phyloP scores from a whole-genome alignment of 2,888 invertebrate species.

The Apodemia hepburni region DNA sequence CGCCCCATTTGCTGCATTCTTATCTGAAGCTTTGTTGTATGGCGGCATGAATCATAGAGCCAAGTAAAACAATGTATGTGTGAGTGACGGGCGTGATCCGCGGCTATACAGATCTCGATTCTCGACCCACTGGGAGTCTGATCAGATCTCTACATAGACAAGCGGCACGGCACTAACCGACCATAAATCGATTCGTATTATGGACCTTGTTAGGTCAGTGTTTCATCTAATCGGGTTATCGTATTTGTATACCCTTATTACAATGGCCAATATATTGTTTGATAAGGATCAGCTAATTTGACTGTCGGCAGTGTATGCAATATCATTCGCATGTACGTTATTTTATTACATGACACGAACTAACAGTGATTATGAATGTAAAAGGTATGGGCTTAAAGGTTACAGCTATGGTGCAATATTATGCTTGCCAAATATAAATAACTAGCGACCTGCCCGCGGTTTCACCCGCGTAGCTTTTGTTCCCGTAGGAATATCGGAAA shows the following conservation, averaged over 20 bases:
- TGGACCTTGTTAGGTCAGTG: constrained; percentile 55
- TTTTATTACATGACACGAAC: constrained; percentile 27
- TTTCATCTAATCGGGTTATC: constrained; percentile 61
- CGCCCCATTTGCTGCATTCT: constrained; percentile 71
- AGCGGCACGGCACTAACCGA: constrained; percentile 43
- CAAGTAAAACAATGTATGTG: constrained; percentile 61
- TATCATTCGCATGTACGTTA: constrained; percentile 17
- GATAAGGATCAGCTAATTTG: constrained; percentile 22
- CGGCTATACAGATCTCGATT: constrained; percentile 67
- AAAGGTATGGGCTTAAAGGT: constrained; percentile 1
- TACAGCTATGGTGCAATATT: neutral
- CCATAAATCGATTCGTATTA: constrained; percentile 70
- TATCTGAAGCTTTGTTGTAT: constrained; percentile 63
- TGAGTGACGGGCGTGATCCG: constrained; percentile 66
- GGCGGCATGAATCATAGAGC: constrained; percentile 64
- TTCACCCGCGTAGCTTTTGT: too few species aligned
- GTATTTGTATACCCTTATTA: constrained; percentile 17
- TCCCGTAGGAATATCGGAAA: too few species aligned
- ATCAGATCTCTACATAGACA: constrained; percentile 47
- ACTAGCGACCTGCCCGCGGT: too few species aligned
- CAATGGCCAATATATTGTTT: constrained; percentile 18
- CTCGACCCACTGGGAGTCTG: constrained; percentile 35
- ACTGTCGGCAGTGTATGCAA: constrained; percentile 19
- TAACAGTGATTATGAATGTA: constrained; percentile 39
- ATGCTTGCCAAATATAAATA: constrained; percentile 3